Conservation (phyloP, 2,797 vertebrate genomes). For the Synaphobranchus kaupii region DNA sequence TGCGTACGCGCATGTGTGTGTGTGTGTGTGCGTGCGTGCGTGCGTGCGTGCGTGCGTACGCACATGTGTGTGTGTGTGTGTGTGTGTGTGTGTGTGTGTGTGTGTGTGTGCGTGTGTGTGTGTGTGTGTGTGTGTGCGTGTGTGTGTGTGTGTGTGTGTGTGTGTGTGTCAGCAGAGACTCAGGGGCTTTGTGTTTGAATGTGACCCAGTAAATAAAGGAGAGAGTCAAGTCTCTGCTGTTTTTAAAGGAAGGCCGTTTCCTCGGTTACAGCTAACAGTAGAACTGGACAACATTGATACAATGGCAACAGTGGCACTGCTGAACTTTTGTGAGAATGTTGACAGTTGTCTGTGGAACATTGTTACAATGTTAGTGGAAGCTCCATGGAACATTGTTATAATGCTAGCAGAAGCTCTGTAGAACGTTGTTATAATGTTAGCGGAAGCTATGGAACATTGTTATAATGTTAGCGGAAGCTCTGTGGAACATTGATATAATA, state of each 20-base stretch:
- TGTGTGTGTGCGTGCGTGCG: no score
- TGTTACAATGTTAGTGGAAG: background rate
- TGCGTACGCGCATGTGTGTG: no score
- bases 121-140: no score
- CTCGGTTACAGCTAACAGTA: background rate
- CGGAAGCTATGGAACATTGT: no score
- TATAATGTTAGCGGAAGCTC: no score
- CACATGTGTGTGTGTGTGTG: no score
- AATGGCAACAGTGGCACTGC: background rate
- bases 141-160: no score
- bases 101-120: no score
- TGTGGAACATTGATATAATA: no score
- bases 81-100: no score
- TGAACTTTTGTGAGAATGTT: background rate
- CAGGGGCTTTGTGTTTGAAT: slow-evolving; percentile 16
- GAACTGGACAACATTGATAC: slow-evolving; percentile 38
- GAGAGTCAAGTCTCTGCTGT: background rate
- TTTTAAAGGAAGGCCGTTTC: slow-evolving; percentile 26
- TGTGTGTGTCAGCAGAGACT: no score
- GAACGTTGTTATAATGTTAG: background rate
- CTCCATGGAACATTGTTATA: slow-evolving; percentile 39
- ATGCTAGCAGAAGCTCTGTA: background rate
- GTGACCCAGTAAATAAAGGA: background rate
- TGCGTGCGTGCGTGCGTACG: no score
- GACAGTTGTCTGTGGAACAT: background rate